These are phyloP conservation scores for Heliconius sara DNA, from an alignment of 2,888 invertebrate genomes.

Conservation along the genomic window DNA sequence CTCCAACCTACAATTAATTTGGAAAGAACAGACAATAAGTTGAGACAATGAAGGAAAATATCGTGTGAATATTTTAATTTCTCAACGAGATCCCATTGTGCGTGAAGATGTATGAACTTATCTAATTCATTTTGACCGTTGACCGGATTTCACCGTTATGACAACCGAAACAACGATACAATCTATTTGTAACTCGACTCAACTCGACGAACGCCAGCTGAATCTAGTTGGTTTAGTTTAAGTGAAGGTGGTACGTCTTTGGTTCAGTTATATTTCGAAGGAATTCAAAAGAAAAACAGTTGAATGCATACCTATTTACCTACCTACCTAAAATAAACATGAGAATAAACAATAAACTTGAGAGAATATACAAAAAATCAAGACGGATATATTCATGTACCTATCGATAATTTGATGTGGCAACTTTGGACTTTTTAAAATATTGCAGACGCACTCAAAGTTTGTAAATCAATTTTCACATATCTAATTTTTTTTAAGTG, in stretches of 20 bases:
- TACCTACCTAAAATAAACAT: too few relatives aligned
- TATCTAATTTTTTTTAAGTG: too few relatives aligned
- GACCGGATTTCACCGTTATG: conserved; percentile 47
- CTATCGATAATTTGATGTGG: too few relatives aligned
- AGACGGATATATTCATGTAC: too few relatives aligned
- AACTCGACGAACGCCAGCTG: not conserved
- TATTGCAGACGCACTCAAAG: too few relatives aligned
- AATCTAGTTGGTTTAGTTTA: not conserved
- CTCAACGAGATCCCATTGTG: conserved; percentile 67
- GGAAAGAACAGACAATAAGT: conserved; percentile 32
- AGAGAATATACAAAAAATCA: too few relatives aligned
- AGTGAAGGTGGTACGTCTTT: not conserved
- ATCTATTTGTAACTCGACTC: conserved; percentile 13
- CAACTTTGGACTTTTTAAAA: too few relatives aligned
- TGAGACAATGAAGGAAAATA: conserved; percentile 49
- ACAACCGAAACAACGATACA: conserved; percentile 24
- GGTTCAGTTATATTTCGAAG: not conserved
- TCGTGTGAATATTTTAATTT: conserved; percentile 67
- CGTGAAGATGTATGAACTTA: conserved; percentile 53
- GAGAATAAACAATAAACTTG: too few relatives aligned
- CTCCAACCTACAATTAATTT: conserved; percentile 19
- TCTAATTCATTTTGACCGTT: conserved; percentile 50
- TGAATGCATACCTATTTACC: too few relatives aligned
- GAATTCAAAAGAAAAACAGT: too few relatives aligned
- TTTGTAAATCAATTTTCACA: too few relatives aligned